Base-by-base conservation (phyloP, 1,140 invertebrate genomes). In the Chelonus insularis region DNA sequence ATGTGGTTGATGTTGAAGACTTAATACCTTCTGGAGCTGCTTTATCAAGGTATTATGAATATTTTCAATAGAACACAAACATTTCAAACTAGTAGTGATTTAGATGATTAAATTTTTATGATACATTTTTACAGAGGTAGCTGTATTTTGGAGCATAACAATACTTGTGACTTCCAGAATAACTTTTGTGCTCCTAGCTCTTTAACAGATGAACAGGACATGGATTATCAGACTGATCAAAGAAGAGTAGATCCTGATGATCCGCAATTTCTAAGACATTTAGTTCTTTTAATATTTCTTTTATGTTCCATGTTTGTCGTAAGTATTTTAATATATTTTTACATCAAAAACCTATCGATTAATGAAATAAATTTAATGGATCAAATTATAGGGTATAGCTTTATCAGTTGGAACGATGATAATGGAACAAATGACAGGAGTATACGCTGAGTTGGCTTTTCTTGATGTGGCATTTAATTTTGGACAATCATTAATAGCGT, bases 371-470 rank as follows among this genome's bases (percentile, higher is more conserved):
- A 57, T 41, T 43, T 7, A 23, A 16, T 29, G 32, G n/a, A n/a
- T n/a, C 18, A 39, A 23, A 23, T 11, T 23, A 20, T 73, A 94
- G 91, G 92, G 91, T 21, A 81, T 97, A 59, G 89, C 92, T 0
- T 85, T 96, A 55, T 94, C 90, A 25, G 84, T 93, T 11, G 96
- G 94, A 89, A 91, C 89, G 9, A 76, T 97, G 58, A 85, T 97
- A 60, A 88, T 90, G 82, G 92, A 94, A 73, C 86, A 92, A 70
- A 86, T 92, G 72, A 89, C 89, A 45, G 95, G 94, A 0, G 91
- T 97, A 62, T 96, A 94, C 76, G 85, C 96, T 0, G 94, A 97
- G 80, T 80, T 98, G 16, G 88, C 93, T 66, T 97, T 96, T 77
- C 79, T 98, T 21, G 94, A 97, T 78, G 88, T 91, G 12, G 90